phyloP scores from a whole-genome alignment of 2,888 invertebrate genomes.

The Limenitis camilla region DNA sequence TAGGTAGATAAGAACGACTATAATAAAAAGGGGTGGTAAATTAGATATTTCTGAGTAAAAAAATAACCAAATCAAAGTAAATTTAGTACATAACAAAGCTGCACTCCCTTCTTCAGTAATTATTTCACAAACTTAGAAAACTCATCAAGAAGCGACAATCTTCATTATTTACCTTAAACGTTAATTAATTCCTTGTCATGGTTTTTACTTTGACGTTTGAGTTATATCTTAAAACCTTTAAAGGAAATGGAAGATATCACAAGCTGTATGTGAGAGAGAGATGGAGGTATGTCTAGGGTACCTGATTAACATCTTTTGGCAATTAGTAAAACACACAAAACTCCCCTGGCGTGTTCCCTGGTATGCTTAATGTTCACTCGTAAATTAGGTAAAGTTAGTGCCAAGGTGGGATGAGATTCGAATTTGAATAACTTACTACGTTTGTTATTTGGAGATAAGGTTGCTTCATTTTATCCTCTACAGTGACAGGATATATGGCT shows the following conservation, averaged over 20 bases:
- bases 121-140: constrained; percentile 60
- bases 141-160: constrained; percentile 70
- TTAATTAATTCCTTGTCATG: constrained; percentile 76
- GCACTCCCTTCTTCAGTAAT: constrained; percentile 30
- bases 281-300: constrained; percentile 48
- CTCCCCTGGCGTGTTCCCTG: constrained; percentile 74
- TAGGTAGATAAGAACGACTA: too few relatives aligned
- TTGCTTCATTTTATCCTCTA: constrained; percentile 1
- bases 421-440: constrained; percentile 61
- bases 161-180: constrained; percentile 73
- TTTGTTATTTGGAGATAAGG: constrained; percentile 48
- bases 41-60: too few relatives aligned
- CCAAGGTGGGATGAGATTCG: constrained; percentile 55
- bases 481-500: too few relatives aligned
- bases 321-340: constrained; percentile 79
- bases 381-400: constrained; percentile 72
- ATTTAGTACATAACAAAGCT: too few relatives aligned
- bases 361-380: constrained; percentile 71
- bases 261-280: constrained; percentile 31
- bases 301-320: constrained; percentile 77
- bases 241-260: constrained; percentile 35
- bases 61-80: too few relatives aligned
- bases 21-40: too few relatives aligned
- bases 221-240: constrained; percentile 56
- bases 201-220: constrained; percentile 73